Conservation (phyloP, 2,113 vertebrate genomes). For the Cercocebus atys region DNA sequence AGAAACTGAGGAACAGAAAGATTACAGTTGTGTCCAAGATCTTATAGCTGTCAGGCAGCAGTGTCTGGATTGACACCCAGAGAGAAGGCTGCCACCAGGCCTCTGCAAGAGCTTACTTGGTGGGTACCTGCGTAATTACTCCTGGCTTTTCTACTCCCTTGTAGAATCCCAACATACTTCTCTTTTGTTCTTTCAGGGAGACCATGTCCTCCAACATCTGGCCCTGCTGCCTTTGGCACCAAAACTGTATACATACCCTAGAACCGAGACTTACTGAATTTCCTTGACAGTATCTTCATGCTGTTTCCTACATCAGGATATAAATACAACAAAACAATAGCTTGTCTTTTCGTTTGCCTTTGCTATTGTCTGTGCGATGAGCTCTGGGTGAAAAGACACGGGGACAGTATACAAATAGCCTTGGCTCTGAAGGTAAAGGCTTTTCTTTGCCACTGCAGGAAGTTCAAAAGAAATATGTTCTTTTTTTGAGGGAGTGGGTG, state of each 20-base stretch:
- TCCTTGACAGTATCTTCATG: slow-evolving; percentile 59
- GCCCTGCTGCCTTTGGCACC: slow-evolving; percentile 48
- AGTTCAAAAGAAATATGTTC: slow-evolving; percentile 1
- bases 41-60: background rate
- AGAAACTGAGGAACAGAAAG: background rate
- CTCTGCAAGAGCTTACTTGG: background rate
- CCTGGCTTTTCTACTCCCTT: background rate
- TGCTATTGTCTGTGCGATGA: slow-evolving; percentile 61
- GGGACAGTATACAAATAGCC: slow-evolving; percentile 46
- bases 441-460: slow-evolving; percentile 31
- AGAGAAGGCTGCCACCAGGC: background rate
- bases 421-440: slow-evolving; percentile 51
- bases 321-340: slow-evolving; percentile 66
- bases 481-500: background rate
- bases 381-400: slow-evolving; percentile 45
- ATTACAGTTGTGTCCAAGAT: background rate
- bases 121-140: background rate
- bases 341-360: slow-evolving; percentile 54
- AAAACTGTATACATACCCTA: background rate
- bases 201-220: slow-evolving; percentile 46
- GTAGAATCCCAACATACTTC: slow-evolving; percentile 5
- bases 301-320: slow-evolving; percentile 62
- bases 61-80: background rate
- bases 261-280: slow-evolving; percentile 43
- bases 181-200: slow-evolving; percentile 30